Conservation (phyloP, 2,797 vertebrate genomes). For the Lagorchestes hirsutus region DNA sequence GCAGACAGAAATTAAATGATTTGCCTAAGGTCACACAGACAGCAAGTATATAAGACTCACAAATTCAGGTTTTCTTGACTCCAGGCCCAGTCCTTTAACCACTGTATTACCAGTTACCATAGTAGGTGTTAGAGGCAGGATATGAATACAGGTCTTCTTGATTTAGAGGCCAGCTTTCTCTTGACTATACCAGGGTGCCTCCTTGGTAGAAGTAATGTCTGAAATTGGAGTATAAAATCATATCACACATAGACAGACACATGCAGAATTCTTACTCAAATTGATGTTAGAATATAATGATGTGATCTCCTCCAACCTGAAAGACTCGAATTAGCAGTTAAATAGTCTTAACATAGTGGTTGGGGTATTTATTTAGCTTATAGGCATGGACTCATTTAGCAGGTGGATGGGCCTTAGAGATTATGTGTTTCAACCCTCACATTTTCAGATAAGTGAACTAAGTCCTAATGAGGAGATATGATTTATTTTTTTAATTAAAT, state of each 20-base stretch:
- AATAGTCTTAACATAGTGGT: neutral
- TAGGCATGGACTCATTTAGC: neutral
- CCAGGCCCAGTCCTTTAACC: neutral
- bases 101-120: neutral
- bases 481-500: neutral
- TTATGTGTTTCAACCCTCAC: neutral
- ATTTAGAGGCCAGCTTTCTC: neutral
- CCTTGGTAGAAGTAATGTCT: neutral
- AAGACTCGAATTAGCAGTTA: neutral
- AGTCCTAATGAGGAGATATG: neutral
- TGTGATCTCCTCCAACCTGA: neutral
- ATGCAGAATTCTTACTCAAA: neutral
- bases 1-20: neutral
- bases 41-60: neutral
- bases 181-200: neutral
- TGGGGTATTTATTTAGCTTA: neutral
- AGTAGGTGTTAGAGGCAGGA: neutral
- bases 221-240: neutral
- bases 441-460: neutral
- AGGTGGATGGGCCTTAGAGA: neutral
- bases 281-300: neutral
- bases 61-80: neutral
- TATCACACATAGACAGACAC: neutral
- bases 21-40: neutral
- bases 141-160: neutral